These are phyloP conservation scores for Trematomus loennbergii DNA, from an alignment of 2,113 vertebrate species.

Conservation along the genomic window DNA sequence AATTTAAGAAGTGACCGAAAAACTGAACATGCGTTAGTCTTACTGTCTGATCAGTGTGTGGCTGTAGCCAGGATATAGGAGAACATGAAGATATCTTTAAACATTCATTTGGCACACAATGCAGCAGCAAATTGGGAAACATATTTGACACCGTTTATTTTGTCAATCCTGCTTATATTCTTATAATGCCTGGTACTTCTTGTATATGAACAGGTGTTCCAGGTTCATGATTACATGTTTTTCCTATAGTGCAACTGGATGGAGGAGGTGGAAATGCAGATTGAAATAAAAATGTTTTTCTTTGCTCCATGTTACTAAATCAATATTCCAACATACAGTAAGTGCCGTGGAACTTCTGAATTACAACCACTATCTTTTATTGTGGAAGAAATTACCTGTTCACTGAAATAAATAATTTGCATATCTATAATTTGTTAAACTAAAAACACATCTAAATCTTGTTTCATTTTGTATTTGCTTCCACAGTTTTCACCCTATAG, in stretches of 20 bases:
- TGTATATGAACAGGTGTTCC: background rate
- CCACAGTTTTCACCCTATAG: too few relatives aligned
- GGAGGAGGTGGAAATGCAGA: background rate
- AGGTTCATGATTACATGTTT: background rate
- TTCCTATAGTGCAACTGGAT: background rate
- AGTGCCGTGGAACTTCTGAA: too few relatives aligned
- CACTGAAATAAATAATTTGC: too few relatives aligned
- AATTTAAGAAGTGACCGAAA: conserved; percentile 62
- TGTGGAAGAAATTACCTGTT: too few relatives aligned
- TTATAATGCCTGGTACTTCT: background rate
- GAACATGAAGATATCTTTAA: background rate
- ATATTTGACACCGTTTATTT: background rate
- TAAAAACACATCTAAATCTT: too few relatives aligned
- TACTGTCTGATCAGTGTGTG: conserved; percentile 31
- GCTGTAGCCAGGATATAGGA: background rate
- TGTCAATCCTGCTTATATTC: background rate
- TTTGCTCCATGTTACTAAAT: too few relatives aligned
- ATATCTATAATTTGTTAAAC: too few relatives aligned
- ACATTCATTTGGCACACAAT: conserved; percentile 7
- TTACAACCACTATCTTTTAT: too few relatives aligned
- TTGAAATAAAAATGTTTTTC: background rate
- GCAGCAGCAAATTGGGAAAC: background rate
- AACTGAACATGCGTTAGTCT: conserved; percentile 35
- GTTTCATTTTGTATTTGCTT: too few relatives aligned
- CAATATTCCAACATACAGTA: too few relatives aligned